Evolutionary conservation across 2,797 vertebrate species (phyloP).

Genomic region (Taenioides sp.): DNA sequence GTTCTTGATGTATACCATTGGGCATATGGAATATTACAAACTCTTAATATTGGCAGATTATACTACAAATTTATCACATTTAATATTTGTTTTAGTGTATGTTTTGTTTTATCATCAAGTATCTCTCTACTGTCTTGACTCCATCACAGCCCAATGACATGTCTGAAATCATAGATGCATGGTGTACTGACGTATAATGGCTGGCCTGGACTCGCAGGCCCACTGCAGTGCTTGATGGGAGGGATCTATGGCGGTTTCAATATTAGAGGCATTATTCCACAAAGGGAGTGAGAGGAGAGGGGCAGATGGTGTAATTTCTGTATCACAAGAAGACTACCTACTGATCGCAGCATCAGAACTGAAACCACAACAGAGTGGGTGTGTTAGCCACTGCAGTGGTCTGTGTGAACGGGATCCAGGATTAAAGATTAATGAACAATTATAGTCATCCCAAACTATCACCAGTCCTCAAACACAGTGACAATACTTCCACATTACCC

Average conservation of each 20-base stretch:
- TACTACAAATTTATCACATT: not conserved
- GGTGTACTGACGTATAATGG: conserved; percentile 52
- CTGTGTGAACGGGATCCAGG: conserved; percentile 59
- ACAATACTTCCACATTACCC: conserved; percentile 89
- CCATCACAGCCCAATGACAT: conserved; percentile 80
- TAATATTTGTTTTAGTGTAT: not conserved
- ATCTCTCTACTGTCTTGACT: conserved; percentile 24
- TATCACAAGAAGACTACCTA: conserved; percentile 45
- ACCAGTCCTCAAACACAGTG: conserved; percentile 75
- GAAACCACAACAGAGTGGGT: conserved; percentile 43
- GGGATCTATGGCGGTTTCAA: conserved; percentile 20
- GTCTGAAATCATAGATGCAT: conserved; percentile 63
- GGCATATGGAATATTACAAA: conserved; percentile 76
- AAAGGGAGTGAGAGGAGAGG: conserved; percentile 26
- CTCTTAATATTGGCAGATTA: conserved; percentile 10
- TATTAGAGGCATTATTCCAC: conserved; percentile 23
- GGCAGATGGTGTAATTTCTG: conserved; percentile 20
- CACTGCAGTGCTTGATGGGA: conserved; percentile 69
- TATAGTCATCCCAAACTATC: conserved; percentile 75
- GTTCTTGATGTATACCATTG: conserved; percentile 85
- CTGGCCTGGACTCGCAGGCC: conserved; percentile 65
- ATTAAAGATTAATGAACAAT: conserved; percentile 65
- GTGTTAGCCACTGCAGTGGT: conserved; percentile 69
- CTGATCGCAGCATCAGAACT: conserved; percentile 28
- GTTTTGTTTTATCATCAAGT: conserved; percentile 6